A percentile compares a stretch with the other conserved stretches of the same genome.
phyloP scores from a whole-genome alignment of 1,140 invertebrate genomes.

The Zeugodacus cucurbitae region DNA sequence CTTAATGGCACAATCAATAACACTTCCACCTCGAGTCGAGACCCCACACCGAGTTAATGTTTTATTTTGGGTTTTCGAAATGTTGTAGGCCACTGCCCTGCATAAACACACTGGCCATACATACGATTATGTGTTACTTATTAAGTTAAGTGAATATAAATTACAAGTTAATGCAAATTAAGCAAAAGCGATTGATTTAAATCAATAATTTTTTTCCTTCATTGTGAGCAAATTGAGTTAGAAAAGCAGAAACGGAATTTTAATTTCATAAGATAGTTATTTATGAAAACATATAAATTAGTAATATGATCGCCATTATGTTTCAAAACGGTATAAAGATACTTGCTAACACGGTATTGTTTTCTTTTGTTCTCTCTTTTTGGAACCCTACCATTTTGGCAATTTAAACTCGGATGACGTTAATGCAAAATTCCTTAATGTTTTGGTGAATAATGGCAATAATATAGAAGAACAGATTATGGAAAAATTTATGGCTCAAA shows the following conservation, averaged over 20 bases:
- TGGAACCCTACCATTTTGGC: background rate
- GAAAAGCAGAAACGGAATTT: background rate
- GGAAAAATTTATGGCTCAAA: no score
- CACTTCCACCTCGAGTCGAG: background rate
- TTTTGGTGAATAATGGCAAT: background rate
- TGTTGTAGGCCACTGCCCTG: background rate
- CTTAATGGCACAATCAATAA: background rate
- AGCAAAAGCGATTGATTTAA: background rate
- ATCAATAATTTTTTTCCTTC: background rate
- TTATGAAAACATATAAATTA: background rate
- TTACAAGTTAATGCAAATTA: constrained; percentile 1
- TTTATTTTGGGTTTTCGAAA: background rate
- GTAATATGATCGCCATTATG: background rate
- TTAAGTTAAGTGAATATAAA: background rate
- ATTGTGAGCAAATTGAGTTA: background rate
- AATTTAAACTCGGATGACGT: background rate
- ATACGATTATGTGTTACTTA: background rate
- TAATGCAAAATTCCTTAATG: background rate
- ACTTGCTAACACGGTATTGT: background rate
- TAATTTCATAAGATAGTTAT: background rate
- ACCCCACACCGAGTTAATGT: background rate
- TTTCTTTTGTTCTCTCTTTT: background rate
- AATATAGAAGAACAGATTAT: no score
- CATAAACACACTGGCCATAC: background rate
- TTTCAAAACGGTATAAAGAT: background rate